Base-by-base conservation (phyloP, 2,113 vertebrate genomes). In the Melanostigma gelatinosum region DNA sequence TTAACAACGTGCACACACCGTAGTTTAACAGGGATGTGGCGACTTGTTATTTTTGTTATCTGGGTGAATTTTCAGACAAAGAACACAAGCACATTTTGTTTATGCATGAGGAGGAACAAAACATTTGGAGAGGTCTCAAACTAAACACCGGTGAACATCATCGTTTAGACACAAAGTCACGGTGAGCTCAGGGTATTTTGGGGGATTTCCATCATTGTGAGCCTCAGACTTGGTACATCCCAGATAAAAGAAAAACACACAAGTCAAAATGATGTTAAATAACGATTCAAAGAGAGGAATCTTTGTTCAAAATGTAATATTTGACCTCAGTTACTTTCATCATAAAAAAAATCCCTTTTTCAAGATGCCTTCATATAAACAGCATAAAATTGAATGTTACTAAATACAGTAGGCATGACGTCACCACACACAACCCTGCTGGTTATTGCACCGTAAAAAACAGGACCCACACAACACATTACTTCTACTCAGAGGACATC, bases 381-480 rank as follows among this genome's bases (percentile, higher is more conserved):
- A 85, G 52, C 79, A 76, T 50, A 73, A 40, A 62, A 36, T 12
- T 7, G 57, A 62, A 75, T 8, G 16, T 42, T 82, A 72, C 73
- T 67, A 63, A 46, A 62, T 70, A 77, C 61, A 73, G 42, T 72
- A 75, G 44, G 73, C 61, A 54, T 64, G 50, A 85, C 16, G 46
- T 81, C 66, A 85, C 74, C 82, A 80, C 75, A 62, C 75, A 63
- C 67, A 72, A 75, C 60, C 72, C 77, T 79, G 77, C 79, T 76
- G 75, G 77, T 88, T 84, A 87, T 88, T 82, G 86, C 75, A 85
- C 75, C 15, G 52, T 66, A 88, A 88, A 90, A 79, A 85, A 92
- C 89, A 82, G 75, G 91, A 91, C 79, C 65, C 70, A 88, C 85
- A 93, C 89, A 79, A 83, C 60, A 88, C 87, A 85, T 82, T 87